phyloP scores from a whole-genome alignment of 1,140 invertebrate species.

The Helicoverpa armigera region DNA sequence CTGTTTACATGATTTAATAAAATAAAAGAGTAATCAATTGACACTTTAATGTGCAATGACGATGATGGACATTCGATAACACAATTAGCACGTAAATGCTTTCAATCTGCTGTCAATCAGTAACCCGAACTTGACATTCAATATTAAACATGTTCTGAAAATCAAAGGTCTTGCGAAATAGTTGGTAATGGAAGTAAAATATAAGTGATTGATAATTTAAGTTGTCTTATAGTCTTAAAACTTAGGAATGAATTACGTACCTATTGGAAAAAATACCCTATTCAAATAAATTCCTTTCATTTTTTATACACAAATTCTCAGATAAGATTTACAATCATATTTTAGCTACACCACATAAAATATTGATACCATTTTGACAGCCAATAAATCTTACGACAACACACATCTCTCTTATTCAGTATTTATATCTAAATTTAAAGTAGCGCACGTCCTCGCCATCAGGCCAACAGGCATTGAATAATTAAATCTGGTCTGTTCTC shows the following conservation, averaged over 20 bases:
- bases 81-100: background rate
- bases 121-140: background rate
- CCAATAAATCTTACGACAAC: slow-evolving; percentile 19
- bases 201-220: no score
- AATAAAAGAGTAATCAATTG: no score
- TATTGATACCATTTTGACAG: background rate
- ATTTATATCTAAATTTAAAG: slow-evolving; percentile 34
- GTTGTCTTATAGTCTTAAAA: no score
- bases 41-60: background rate
- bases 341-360: background rate
- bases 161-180: background rate
- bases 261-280: no score
- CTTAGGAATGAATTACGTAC: no score
- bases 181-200: background rate
- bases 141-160: background rate
- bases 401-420: background rate
- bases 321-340: no score
- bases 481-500: slow-evolving; percentile 65
- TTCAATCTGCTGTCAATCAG: background rate
- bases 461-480: slow-evolving; percentile 55
- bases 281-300: no score
- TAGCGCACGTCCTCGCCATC: slow-evolving; percentile 42
- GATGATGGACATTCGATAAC: background rate
- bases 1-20: no score
- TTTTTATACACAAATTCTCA: no score